Base-by-base conservation (phyloP, 2,797 vertebrate species). In the Tokudaia tokunoshimensis region DNA sequence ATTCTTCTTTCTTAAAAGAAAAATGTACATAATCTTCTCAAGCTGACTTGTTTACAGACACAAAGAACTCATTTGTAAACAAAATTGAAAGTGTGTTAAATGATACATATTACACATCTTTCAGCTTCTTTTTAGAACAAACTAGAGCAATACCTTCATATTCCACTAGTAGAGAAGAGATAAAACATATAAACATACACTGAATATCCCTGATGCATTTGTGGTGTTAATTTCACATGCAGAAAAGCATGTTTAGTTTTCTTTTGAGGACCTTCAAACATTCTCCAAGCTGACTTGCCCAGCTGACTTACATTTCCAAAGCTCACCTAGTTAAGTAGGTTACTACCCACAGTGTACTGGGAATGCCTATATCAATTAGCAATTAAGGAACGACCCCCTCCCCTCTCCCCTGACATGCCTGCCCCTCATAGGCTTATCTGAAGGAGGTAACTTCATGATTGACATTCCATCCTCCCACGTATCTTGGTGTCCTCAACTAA, bases 1-100 rank as follows among this genome's bases (percentile, higher is more conserved):
- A 37, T 88, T 93, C 14, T 79, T 83, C 88, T 81, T 92, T 55
- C 79, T 81, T 78, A 80, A 80, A 92, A 91, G n/a, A 91, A 93
- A 92, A 96, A 89, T 44, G 3, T 70, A 47, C 52, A 37, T 20
- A 83, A 84, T 92, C 90, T 85, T 65, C 79, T 65, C 67, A 82
- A 15, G 24, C 17, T 37, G 88, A 70, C 24, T 86, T 86, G 3
- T 94, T 92, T 89, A 70, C 76, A 89, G 74, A 95, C 34, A 95
- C 61, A 92, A 86, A 91, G 17, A 65, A 93, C 19, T 65, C 19
- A 83, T 72, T 15, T 57, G 47, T 63, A 44, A 92, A 90, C 1
- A 89, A 92, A 91, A 85, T 0, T 74, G 0, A 3, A 95, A 95
- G 79, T 29, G 41, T 15, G 24, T 72, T 29, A 67, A 72, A 12